Evolutionary conservation across 2,888 invertebrate genomes (phyloP), one percentile per base, ranked within the genome.

Genomic region (Apamea monoglypha): DNA sequence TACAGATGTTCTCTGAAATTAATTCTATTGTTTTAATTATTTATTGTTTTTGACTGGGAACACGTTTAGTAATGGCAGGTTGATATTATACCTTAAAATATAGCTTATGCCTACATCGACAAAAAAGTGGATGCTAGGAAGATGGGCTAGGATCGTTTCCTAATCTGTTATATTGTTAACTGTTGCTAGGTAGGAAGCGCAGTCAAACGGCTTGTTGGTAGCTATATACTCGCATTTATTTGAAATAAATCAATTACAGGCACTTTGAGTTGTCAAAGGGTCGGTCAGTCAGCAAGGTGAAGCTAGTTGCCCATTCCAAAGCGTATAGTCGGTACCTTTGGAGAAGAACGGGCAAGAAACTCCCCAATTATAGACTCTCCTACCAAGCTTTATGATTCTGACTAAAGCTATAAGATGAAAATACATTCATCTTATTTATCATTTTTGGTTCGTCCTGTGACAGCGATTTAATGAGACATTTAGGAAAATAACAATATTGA

Each of bases 1-100:
- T 64, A 81, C 85, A 90, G 87, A 85, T 90, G 88, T 81, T 86
- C n/a, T 36, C 63, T 74, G 74, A 80, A 80, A 90, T 90, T 86
- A 85, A 83, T 84, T 78, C 82, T 80, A 82, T 89, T 90, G 87
- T 90, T 75, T 21, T 74, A 66, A 76, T 80, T 83, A 67, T 76
- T 76, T 63, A 76, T 86, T 79, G 70, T 32, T 74, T 70, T 64
- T 47, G 21, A 71, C 29, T 72, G 8, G 1, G 18, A 29, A 63
- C n/a, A 50, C 8, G n/a, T 56, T 71, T 25, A 56, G 50, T 61
- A 25, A 64, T 32, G 18, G 50, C 21, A 59, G 75, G 21, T 32
- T 36, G 5, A 18, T n/a, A 71, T 16, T 71, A 1, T 18, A 56
- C 32, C 36, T 70, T 3, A 18, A 16, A 70, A 10, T 10, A 32